Conservation (phyloP, 2,888 invertebrate species). For the Actias luna region DNA sequence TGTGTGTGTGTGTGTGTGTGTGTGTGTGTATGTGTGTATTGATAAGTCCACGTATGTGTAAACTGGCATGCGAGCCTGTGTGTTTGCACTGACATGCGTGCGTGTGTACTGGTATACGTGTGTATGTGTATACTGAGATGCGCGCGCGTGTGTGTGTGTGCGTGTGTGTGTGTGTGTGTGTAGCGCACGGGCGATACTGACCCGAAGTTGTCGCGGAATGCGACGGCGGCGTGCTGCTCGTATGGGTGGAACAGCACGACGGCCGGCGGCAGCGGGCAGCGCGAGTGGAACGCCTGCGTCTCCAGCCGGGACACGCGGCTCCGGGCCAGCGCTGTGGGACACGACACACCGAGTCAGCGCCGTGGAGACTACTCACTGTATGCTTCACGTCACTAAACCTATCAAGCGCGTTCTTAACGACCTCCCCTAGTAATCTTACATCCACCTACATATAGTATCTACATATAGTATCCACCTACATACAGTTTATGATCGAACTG, state of each 20-base stretch:
- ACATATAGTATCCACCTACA: too few species aligned
- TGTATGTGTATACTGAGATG: background rate
- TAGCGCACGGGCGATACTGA: constrained; percentile 53
- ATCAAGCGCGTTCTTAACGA: too few species aligned
- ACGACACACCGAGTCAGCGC: too few species aligned
- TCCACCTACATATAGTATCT: too few species aligned
- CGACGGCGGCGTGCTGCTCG: constrained; percentile 93
- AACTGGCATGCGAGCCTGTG: too few species aligned
- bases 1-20: background rate
- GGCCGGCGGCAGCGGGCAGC: constrained; percentile 89
- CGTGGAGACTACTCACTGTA: too few species aligned
- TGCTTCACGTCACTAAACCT: too few species aligned
- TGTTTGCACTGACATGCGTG: too few species aligned
- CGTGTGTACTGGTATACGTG: too few species aligned
- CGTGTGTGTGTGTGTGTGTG: background rate
- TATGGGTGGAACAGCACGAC: constrained; percentile 94
- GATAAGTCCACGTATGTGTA: background rate
- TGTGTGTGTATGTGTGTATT: background rate
- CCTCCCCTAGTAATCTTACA: too few species aligned
- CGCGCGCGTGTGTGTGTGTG: background rate
- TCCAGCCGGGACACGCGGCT: constrained; percentile 85
- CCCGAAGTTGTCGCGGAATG: constrained; percentile 92
- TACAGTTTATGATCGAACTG: too few species aligned
- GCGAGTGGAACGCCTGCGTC: constrained; percentile 90
- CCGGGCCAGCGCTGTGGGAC: constrained; percentile 7